Conservation (phyloP, 2,888 invertebrate species). For the Brachypterus glaber region DNA sequence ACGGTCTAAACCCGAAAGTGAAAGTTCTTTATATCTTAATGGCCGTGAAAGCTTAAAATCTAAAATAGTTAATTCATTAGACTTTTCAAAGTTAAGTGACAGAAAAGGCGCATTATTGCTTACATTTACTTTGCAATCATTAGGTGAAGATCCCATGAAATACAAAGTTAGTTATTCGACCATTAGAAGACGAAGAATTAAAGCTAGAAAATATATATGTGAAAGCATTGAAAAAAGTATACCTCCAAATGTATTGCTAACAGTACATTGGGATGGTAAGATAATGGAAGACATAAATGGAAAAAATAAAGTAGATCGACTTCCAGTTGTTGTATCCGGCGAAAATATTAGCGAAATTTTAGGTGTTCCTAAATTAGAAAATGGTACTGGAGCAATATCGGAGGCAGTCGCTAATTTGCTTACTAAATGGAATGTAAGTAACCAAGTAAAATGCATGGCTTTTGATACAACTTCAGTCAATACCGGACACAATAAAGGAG, state of each 20-base stretch:
- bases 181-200: background rate
- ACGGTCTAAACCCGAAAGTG: too few relatives aligned
- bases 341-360: background rate
- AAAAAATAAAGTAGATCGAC: background rate
- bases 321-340: background rate
- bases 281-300: background rate
- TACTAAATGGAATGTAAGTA: slow-evolving; percentile 13
- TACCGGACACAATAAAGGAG: slow-evolving; percentile 7
- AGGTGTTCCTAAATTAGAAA: background rate
- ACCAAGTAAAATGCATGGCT: slow-evolving; percentile 15
- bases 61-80: too few relatives aligned
- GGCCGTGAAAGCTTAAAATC: too few relatives aligned
- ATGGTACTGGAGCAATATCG: slow-evolving; percentile 3
- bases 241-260: slow-evolving; percentile 1
- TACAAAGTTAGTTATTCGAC: background rate
- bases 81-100: background rate
- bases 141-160: background rate
- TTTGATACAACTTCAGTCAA: slow-evolving; percentile 17
- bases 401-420: slow-evolving; percentile 12
- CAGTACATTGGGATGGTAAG: slow-evolving; percentile 1
- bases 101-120: background rate
- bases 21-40: too few relatives aligned
- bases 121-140: background rate
- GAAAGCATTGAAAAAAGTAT: background rate
- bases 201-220: slow-evolving; percentile 2